A percentile compares a stretch with the other conserved stretches of the same genome.
Conservation (phyloP, 2,113 vertebrate genomes). For the Periophthalmodon schlosseri region DNA sequence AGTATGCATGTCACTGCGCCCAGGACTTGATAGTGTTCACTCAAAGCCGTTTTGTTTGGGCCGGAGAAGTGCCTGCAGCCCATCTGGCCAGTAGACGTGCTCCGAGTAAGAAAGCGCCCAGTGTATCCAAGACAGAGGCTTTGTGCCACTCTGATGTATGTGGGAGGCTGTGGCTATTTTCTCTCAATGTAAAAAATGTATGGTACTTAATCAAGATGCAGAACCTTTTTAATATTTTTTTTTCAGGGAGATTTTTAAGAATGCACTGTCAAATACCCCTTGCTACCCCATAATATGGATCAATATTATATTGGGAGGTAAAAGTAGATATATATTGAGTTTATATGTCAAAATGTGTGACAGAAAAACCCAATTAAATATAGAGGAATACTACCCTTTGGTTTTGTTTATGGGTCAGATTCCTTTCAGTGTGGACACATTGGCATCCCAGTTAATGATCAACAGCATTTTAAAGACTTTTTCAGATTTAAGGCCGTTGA, state of each 20-base stretch:
- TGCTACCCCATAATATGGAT: not conserved
- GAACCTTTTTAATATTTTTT: not conserved
- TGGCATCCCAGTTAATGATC: conserved; percentile 66
- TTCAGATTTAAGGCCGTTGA: conserved; percentile 39
- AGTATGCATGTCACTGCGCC: conserved; percentile 65
- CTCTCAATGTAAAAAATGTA: conserved; percentile 31
- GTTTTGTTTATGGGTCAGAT: conserved; percentile 51
- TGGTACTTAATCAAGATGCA: conserved; percentile 24
- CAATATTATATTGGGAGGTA: conserved; percentile 12
- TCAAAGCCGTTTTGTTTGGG: conserved; percentile 67
- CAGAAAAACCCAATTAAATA: conserved; percentile 20
- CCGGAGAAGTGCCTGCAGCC: conserved; percentile 54
- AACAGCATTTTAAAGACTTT: conserved; percentile 39
- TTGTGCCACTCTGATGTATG: conserved; percentile 53
- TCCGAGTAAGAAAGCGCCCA: conserved; percentile 59
- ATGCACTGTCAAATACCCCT: conserved; percentile 5
- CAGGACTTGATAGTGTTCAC: conserved; percentile 56
- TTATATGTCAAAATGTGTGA: not conserved
- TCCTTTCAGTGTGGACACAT: conserved; percentile 43
- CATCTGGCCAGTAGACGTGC: conserved; percentile 62
- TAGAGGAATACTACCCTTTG: conserved; percentile 2
- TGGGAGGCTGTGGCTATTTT: conserved; percentile 36
- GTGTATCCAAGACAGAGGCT: conserved; percentile 63
- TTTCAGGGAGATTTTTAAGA: conserved; percentile 32
- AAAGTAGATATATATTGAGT: conserved; percentile 33